These are phyloP conservation scores for Myiozetetes cayanensis DNA, from an alignment of 2,113 vertebrate genomes.

Conservation along the genomic window DNA sequence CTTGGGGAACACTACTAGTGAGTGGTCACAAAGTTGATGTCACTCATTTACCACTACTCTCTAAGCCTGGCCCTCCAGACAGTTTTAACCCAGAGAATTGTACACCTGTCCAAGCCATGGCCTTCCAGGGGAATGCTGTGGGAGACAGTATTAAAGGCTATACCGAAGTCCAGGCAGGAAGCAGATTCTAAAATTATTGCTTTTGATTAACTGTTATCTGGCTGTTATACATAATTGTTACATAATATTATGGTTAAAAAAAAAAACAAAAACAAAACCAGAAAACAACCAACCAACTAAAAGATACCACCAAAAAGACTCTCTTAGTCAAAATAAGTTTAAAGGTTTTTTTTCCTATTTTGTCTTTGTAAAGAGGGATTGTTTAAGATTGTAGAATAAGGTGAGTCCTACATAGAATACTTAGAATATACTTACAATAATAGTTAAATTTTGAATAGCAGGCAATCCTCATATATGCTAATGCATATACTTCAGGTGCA, in stretches of 20 bases:
- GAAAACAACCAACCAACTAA: neutral
- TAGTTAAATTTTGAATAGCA: neutral
- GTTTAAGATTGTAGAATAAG: neutral
- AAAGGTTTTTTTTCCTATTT: neutral
- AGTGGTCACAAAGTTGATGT: rapidly evolving
- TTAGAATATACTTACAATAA: neutral
- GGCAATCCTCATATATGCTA: neutral
- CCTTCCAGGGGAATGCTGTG: neutral
- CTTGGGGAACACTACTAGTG: neutral
- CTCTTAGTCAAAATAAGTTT: neutral
- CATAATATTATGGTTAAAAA: neutral
- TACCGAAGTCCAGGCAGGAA: neutral
- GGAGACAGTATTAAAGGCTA: neutral
- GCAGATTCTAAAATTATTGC: neutral
- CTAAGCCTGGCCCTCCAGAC: neutral
- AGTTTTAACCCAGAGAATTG: neutral
- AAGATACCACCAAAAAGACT: neutral
- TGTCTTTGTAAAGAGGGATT: neutral
- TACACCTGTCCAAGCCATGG: neutral
- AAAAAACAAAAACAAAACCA: neutral
- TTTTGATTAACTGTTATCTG: neutral
- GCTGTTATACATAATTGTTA: neutral
- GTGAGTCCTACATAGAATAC: neutral
- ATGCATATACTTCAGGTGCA: neutral
- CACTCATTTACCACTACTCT: neutral